These are phyloP conservation scores for Anoncus sp. DNA, from an alignment of 2,888 invertebrate species.

Conservation along the genomic window DNA sequence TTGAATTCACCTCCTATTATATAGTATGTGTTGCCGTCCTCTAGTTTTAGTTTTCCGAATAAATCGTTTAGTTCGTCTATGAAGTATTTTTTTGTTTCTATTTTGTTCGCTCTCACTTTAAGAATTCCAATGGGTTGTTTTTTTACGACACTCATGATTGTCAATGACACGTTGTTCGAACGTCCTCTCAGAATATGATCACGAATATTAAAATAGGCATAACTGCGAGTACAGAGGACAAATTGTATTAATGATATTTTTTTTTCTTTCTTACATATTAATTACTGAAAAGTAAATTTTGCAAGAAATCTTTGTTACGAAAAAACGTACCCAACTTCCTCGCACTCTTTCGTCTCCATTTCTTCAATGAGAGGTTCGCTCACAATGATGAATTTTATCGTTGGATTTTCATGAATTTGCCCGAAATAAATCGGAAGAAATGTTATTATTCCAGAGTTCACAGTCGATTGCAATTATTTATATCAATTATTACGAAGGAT, in stretches of 20 bases:
- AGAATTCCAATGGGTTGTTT: slow-evolving; percentile 72
- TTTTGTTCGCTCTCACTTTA: slow-evolving; percentile 69
- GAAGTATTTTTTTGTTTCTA: slow-evolving; percentile 6
- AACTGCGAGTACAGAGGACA: slow-evolving; percentile 64
- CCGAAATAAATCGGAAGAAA: no score
- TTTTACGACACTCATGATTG: slow-evolving; percentile 65
- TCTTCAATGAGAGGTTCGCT: slow-evolving; percentile 76
- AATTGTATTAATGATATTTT: no score
- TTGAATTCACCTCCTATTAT: no score
- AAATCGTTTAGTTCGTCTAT: no score
- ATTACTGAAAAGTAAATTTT: neutral
- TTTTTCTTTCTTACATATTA: no score
- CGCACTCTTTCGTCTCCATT: slow-evolving; percentile 74
- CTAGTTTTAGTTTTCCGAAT: no score
- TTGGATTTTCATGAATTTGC: slow-evolving; percentile 70
- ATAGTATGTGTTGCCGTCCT: no score
- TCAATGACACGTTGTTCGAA: slow-evolving; percentile 66
- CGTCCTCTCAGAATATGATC: slow-evolving; percentile 70
- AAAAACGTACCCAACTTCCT: slow-evolving; percentile 76
- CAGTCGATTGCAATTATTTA: no score
- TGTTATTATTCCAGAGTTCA: no score
- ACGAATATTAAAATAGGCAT: slow-evolving; percentile 74
- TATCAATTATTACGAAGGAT: no score
- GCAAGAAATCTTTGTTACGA: neutral
- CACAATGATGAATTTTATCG: slow-evolving; percentile 74